phyloP scores from a whole-genome alignment of 2,888 invertebrate species.

The Alloscopus bannaensis region DNA sequence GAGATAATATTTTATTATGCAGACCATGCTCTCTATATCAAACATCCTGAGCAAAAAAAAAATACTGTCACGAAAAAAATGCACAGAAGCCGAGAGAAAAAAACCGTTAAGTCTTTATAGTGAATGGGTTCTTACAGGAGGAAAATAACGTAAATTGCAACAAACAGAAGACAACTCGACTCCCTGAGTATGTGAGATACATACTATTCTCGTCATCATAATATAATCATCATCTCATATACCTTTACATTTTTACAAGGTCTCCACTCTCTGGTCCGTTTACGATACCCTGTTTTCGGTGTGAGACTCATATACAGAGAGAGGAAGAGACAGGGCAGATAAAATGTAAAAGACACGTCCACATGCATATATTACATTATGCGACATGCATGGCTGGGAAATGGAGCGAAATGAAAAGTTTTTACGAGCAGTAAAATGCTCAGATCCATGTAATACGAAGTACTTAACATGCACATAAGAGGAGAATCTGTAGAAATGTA shows the following conservation, averaged over 20 bases:
- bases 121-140: not conserved
- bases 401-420: constrained; percentile 54
- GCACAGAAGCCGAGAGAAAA: not conserved
- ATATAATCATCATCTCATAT: constrained; percentile 13
- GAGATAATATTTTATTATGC: constrained; percentile 42
- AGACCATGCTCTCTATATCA: constrained; percentile 37
- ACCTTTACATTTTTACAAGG: too few species aligned
- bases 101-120: not conserved
- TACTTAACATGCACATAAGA: constrained; percentile 51
- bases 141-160: constrained; percentile 1
- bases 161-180: too few species aligned
- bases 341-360: too few species aligned
- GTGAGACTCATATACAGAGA: too few species aligned
- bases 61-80: constrained; percentile 20
- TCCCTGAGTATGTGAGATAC: not conserved
- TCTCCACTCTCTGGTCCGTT: too few species aligned
- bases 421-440: constrained; percentile 55
- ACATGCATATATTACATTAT: constrained; percentile 23
- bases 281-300: too few species aligned
- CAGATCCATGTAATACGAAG: constrained; percentile 35
- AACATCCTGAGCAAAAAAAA: constrained; percentile 12
- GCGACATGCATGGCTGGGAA: constrained; percentile 42
- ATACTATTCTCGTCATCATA: not conserved
- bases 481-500: too few species aligned
- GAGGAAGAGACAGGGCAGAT: not conserved